These are phyloP conservation scores for Bombyx mandarina DNA, from an alignment of 1,140 invertebrate species.

Conservation along the genomic window DNA sequence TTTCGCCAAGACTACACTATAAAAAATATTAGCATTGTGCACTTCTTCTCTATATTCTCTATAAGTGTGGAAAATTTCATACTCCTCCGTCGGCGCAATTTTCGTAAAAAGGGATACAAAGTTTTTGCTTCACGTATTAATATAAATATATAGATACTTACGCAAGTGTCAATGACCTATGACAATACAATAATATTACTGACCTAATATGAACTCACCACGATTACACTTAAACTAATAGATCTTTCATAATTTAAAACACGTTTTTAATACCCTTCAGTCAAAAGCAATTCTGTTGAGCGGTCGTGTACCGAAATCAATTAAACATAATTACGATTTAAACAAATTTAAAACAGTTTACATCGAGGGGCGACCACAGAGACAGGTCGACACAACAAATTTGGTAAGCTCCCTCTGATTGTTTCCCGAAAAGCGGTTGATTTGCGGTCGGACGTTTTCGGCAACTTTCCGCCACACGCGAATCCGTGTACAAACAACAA, in stretches of 20 bases:
- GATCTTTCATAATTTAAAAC: neutral
- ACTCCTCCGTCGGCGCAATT: too few species aligned
- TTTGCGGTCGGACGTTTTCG: slow-evolving; percentile 28
- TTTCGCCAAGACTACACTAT: too few species aligned
- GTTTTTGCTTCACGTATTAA: too few species aligned
- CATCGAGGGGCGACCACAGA: slow-evolving; percentile 13
- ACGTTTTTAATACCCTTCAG: neutral
- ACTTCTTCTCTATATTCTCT: too few species aligned
- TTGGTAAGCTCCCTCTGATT: slow-evolving; percentile 23
- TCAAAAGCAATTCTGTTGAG: neutral
- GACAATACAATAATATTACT: too few species aligned
- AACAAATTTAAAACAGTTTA: slow-evolving; percentile 8
- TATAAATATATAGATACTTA: too few species aligned
- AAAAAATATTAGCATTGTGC: too few species aligned
- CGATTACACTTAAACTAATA: neutral
- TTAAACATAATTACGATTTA: slow-evolving; percentile 3
- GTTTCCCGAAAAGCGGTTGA: slow-evolving; percentile 38
- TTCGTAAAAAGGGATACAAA: too few species aligned
- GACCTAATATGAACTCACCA: too few species aligned
- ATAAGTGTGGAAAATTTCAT: too few species aligned
- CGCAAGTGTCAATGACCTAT: too few species aligned
- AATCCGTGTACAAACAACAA: neutral
- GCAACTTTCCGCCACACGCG: slow-evolving; percentile 16
- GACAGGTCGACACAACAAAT: slow-evolving; percentile 8
- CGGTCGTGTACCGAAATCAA: neutral